These are phyloP conservation scores for Buphagus erythrorhynchus DNA, from an alignment of 2,797 vertebrate species.

Conservation along the genomic window DNA sequence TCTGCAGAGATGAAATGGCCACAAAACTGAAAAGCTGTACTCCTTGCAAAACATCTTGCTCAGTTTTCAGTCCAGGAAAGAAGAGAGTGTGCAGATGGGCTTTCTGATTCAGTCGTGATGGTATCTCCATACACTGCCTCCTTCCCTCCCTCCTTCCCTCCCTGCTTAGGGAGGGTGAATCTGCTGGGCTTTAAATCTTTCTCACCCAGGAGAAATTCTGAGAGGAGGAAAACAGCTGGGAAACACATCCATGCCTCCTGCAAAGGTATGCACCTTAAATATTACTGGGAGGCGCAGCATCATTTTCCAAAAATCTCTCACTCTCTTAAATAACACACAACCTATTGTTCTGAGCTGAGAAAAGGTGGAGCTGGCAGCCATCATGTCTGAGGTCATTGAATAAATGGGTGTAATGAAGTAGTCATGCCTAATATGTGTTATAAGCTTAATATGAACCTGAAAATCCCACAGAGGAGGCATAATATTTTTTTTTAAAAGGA, in stretches of 20 bases:
- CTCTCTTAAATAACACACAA: constrained; percentile 68
- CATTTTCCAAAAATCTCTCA: constrained; percentile 63
- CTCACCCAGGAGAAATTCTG: constrained; percentile 6
- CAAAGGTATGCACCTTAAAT: constrained; percentile 32
- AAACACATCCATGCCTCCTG: constrained; percentile 53
- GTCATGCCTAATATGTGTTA: constrained; percentile 59
- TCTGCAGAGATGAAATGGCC: neutral
- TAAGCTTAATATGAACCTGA: constrained; percentile 46
- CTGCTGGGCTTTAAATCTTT: constrained; percentile 36
- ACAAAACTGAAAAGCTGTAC: neutral
- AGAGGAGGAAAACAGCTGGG: constrained; percentile 56
- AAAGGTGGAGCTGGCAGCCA: constrained; percentile 72
- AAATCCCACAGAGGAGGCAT: constrained; percentile 40
- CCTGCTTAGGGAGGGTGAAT: neutral
- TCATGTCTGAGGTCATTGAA: constrained; percentile 56
- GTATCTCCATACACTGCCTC: neutral
- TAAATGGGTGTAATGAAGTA: constrained; percentile 67
- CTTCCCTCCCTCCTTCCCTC: neutral
- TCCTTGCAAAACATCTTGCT: neutral
- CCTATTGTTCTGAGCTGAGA: constrained; percentile 43
- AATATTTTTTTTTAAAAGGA: constrained; percentile 18
- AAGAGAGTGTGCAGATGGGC: neutral
- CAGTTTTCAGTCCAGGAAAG: neutral
- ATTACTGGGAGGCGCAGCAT: neutral
- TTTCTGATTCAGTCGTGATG: neutral